Evolutionary conservation across 2,888 invertebrate genomes (phyloP).

Genomic region (Lithophane socia): DNA sequence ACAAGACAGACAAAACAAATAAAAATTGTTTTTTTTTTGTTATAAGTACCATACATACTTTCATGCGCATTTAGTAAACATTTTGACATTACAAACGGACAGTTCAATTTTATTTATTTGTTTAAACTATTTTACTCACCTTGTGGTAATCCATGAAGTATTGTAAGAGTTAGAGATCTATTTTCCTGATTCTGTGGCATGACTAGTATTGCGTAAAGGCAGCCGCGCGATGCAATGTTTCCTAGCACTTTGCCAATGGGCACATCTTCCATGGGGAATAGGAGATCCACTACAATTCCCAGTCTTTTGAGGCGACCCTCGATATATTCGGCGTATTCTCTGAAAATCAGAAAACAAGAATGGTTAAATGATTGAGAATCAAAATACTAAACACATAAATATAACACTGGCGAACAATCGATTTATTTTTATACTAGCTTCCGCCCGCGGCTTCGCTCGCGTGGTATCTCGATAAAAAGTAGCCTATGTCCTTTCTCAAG

Average conservation of each 20-base stretch:
- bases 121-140: slow-evolving; percentile 88
- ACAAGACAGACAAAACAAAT: no score
- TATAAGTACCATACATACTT: no score
- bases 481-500: no score
- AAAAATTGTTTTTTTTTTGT: no score
- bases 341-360: slow-evolving; percentile 71
- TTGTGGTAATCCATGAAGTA: slow-evolving; percentile 97
- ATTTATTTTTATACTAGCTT: background rate
- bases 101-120: no score
- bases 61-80: no score
- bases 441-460: no score
- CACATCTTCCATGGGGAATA: slow-evolving; percentile 98
- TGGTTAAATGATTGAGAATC: background rate
- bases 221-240: slow-evolving; percentile 96
- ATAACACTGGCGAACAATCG: background rate
- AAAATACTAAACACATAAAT: background rate
- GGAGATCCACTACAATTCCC: slow-evolving; percentile 95
- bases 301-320: slow-evolving; percentile 94
- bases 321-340: slow-evolving; percentile 97
- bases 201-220: slow-evolving; percentile 96
- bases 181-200: slow-evolving; percentile 96
- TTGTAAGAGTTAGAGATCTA: slow-evolving; percentile 96
- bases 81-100: no score
- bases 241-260: slow-evolving; percentile 94
- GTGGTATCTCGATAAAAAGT: no score